These are phyloP conservation scores for Sesia bembeciformis DNA, from an alignment of 2,888 invertebrate species.

Conservation along the genomic window DNA sequence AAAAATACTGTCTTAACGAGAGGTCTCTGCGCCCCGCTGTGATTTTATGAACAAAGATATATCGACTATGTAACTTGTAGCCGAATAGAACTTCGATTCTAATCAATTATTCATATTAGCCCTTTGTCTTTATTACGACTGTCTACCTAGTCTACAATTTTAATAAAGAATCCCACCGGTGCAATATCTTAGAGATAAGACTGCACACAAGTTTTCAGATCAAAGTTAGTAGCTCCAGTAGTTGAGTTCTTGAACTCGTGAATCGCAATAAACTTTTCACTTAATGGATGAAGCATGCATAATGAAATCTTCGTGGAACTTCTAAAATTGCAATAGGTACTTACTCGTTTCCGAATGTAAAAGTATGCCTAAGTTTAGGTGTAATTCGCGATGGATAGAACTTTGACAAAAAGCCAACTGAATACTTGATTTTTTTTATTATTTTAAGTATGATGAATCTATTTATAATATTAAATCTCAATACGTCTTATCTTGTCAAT, in stretches of 20 bases:
- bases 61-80: slow-evolving; percentile 29
- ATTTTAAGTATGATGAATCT: too few relatives aligned
- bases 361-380: too few relatives aligned
- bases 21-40: slow-evolving; percentile 51
- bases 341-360: too few relatives aligned
- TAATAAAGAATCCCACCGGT: neutral
- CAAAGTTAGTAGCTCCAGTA: slow-evolving; percentile 22
- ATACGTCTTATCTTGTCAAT: too few relatives aligned
- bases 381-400: too few relatives aligned
- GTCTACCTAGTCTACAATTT: neutral
- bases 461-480: too few relatives aligned
- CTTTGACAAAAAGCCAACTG: too few relatives aligned
- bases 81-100: slow-evolving; percentile 30
- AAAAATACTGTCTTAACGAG: slow-evolving; percentile 66
- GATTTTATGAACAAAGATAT: slow-evolving; percentile 62
- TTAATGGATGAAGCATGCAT: slow-evolving; percentile 25
- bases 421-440: too few relatives aligned
- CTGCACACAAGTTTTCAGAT: slow-evolving; percentile 12
- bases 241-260: slow-evolving; percentile 25
- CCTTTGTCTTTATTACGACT: slow-evolving; percentile 20
- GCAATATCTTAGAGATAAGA: slow-evolving; percentile 5
- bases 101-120: slow-evolving; percentile 18
- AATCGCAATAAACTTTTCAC: slow-evolving; percentile 30
- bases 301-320: slow-evolving; percentile 15
- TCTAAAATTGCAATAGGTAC: slow-evolving; percentile 2